phyloP scores from a whole-genome alignment of 2,797 vertebrate genomes.

The Acrossocheilus fasciatus region DNA sequence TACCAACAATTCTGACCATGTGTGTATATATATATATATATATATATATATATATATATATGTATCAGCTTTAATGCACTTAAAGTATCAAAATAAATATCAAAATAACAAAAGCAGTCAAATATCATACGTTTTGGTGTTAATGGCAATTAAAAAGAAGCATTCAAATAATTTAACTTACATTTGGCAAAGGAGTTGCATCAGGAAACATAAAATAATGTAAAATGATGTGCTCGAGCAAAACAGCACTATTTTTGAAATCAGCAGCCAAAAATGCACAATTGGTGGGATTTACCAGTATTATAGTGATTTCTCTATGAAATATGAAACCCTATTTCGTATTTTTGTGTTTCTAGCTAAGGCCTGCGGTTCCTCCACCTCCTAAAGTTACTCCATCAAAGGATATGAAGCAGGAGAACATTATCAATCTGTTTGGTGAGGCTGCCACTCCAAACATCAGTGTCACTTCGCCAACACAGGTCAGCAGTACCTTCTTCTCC shows the following conservation, averaged over 20 bases:
- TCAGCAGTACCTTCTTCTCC: conserved; percentile 72
- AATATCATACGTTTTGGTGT: too few relatives aligned
- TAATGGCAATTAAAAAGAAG: too few relatives aligned
- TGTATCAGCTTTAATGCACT: too few relatives aligned
- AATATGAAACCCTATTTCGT: background rate
- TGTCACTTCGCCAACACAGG: conserved; percentile 96
- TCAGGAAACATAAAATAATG: background rate
- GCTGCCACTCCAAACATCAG: conserved; percentile 93
- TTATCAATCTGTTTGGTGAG: conserved; percentile 96
- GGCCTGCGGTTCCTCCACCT: conserved; percentile 94
- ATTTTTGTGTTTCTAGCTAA: conserved; percentile 80
- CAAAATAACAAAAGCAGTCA: too few relatives aligned
- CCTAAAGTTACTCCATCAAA: conserved; percentile 97
- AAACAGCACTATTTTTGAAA: background rate
- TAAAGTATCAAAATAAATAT: too few relatives aligned
- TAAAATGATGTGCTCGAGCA: background rate
- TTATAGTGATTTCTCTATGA: background rate
- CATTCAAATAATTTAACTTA: too few relatives aligned
- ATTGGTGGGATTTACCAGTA: background rate
- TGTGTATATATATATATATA: too few relatives aligned
- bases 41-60: too few relatives aligned
- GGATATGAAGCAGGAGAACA: conserved; percentile 97
- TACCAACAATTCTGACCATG: too few relatives aligned
- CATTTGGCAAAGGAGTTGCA: too few relatives aligned
- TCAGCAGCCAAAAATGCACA: background rate